A percentile compares a stretch with the other conserved stretches of the same genome.
phyloP scores from a whole-genome alignment of 2,888 invertebrate species.

The Sarcophaga rosellei region DNA sequence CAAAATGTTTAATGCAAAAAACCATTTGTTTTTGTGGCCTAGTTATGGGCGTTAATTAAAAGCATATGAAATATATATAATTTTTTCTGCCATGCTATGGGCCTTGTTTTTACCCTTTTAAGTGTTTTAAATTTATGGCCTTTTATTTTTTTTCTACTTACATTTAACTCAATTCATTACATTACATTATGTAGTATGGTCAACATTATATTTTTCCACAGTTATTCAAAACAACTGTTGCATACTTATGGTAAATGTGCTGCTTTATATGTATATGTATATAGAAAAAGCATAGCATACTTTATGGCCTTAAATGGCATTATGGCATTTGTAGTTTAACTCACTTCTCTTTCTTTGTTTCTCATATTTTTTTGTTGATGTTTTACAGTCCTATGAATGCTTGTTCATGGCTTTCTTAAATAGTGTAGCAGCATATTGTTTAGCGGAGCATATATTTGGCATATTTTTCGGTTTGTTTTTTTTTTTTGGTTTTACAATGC shows the following conservation, averaged over 20 bases:
- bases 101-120: too few species aligned
- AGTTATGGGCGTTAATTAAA: too few species aligned
- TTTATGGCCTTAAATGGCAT: constrained; percentile 43
- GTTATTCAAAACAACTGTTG: constrained; percentile 67
- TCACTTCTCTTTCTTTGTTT: too few species aligned
- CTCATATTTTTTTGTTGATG: neutral
- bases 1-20: too few species aligned
- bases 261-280: neutral
- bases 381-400: constrained; percentile 32
- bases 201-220: constrained; percentile 19
- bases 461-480: neutral
- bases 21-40: too few species aligned
- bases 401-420: constrained; percentile 16
- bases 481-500: too few species aligned
- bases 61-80: too few species aligned
- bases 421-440: constrained; percentile 43
- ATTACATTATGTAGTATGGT: constrained; percentile 7
- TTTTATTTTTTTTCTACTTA: too few species aligned
- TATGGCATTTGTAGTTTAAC: constrained; percentile 17
- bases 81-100: too few species aligned
- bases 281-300: constrained; percentile 37
- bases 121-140: too few species aligned
- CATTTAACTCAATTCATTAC: too few species aligned
- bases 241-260: constrained; percentile 30
- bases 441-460: constrained; percentile 59